Evolutionary conservation across 2,113 vertebrate genomes (phyloP).

Genomic region (Sakesphorus luctuosus): DNA sequence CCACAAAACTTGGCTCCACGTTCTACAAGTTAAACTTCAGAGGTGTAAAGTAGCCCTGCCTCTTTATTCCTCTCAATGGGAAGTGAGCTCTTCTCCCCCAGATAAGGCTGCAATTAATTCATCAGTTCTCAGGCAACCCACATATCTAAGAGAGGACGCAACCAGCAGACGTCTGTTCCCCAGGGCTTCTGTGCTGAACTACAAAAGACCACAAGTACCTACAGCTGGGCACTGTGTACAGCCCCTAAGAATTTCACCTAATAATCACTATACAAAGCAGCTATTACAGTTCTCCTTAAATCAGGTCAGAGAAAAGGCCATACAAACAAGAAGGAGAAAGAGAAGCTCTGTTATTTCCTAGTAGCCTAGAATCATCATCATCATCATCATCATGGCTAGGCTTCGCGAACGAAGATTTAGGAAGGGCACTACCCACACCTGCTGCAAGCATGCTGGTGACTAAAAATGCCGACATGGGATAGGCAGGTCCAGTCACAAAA

Average conservation of each 20-base stretch:
- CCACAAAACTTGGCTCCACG: background rate
- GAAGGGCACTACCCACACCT: too few species aligned
- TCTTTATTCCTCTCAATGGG: background rate
- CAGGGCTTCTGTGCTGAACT: background rate
- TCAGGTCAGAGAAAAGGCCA: background rate
- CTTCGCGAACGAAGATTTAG: too few species aligned
- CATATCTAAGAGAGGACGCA: background rate
- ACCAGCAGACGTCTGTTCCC: background rate
- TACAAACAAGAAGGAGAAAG: background rate
- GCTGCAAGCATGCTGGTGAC: too few species aligned
- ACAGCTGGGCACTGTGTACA: background rate
- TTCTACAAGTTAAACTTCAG: background rate
- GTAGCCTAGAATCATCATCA: background rate
- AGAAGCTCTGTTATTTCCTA: background rate
- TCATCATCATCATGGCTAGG: too few species aligned
- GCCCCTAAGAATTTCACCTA: background rate
- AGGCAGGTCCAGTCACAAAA: too few species aligned
- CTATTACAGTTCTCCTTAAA: background rate
- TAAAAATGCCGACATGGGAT: too few species aligned
- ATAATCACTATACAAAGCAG: background rate
- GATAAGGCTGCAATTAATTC: background rate
- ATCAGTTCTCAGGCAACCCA: background rate
- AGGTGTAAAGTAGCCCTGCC: background rate
- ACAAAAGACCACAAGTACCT: background rate
- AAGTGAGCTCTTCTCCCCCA: background rate